Evolutionary conservation across 1,140 invertebrate genomes (phyloP), one percentile per base, ranked within the genome.

Genomic region (Ostrea edulis): DNA sequence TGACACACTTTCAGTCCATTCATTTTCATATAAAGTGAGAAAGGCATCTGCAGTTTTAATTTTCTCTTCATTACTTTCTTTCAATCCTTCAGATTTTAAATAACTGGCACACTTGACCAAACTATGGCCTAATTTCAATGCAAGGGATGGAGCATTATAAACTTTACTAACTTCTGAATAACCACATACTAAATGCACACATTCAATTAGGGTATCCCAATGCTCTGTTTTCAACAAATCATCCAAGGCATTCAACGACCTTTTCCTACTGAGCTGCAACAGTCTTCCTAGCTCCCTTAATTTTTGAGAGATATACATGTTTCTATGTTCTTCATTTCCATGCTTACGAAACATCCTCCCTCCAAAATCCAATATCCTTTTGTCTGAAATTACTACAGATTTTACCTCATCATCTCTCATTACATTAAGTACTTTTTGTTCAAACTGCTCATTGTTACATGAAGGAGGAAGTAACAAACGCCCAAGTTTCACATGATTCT

Each of bases 341-440:
- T 55, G 11, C 25, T 84, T 84, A n/a, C 54, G 12, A 58, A 20
- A 84, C 44, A 84, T 12, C 17, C 83, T 53, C 2, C 20, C 83
- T 5, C 51, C 83, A 53, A 84, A 84, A 20, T 52, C n/a, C 52
- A 84, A 54, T 12, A 84, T 55, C 12, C 9, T 51, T 17, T 11
- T 22, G 22, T 84, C 83, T 12, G 11, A 54, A 20, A 12, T 17
- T 8, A 84, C 12, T 25, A 12, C 25, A n/a, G 17, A 12, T 52
- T 29, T 58, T 7, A 84, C 52, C 9, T 12, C 52, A 84, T 84
- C 83, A 84, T 84, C 83, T 29, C 83, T 84, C 83, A 84, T 55
- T 55, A 20, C 20, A 53, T 12, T 84, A 5, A 84, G 5, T 2
- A 84, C 12, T 1, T 84, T 58, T 8, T 54, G 9, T 12, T 22